A percentile compares a stretch with the other conserved stretches of the same genome.
Conservation (phyloP, 1,140 invertebrate species). For the Hyles euphorbiae region DNA sequence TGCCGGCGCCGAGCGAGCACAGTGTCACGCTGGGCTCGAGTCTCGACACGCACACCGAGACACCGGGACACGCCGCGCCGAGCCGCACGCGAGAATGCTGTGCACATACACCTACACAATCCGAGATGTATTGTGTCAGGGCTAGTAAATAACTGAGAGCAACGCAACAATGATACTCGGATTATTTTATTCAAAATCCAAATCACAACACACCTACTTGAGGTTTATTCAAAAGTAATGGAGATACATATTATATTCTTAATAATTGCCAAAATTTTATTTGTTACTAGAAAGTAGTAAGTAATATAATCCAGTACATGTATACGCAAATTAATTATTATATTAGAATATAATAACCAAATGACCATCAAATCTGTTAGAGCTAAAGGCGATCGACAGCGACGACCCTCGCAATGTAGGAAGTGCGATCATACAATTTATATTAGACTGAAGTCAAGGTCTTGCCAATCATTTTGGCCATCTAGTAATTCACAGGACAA, state of each 20-base stretch:
- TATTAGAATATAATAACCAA: too few relatives aligned
- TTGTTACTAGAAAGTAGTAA: too few relatives aligned
- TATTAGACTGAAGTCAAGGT: constrained; percentile 68
- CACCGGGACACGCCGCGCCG: constrained; percentile 10
- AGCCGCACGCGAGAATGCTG: constrained; percentile 9
- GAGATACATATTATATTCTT: too few relatives aligned
- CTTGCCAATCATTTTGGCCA: constrained; percentile 61
- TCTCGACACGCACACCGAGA: constrained; percentile 24
- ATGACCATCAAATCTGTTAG: constrained; percentile 24
- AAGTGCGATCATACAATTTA: constrained; percentile 66
- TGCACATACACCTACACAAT: constrained; percentile 34
- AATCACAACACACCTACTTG: too few relatives aligned
- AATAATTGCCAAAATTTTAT: too few relatives aligned
- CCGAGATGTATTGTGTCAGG: constrained; percentile 43
- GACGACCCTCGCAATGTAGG: constrained; percentile 55
- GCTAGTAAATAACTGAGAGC: constrained; percentile 40
- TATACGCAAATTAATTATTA: too few relatives aligned
- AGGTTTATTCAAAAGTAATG: not conserved
- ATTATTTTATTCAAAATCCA: too few relatives aligned
- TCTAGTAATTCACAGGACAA: constrained; percentile 62
- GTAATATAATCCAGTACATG: too few relatives aligned
- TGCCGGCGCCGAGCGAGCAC: constrained; percentile 14
- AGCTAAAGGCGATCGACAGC: constrained; percentile 41
- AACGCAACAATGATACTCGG: too few relatives aligned
- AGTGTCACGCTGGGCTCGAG: constrained; percentile 29